Percentiles rank a stretch among this genome's conserved stretches.
These are phyloP conservation scores for Paracyclopina nana DNA, from an alignment of 1,140 invertebrate species.

Conservation along the genomic window DNA sequence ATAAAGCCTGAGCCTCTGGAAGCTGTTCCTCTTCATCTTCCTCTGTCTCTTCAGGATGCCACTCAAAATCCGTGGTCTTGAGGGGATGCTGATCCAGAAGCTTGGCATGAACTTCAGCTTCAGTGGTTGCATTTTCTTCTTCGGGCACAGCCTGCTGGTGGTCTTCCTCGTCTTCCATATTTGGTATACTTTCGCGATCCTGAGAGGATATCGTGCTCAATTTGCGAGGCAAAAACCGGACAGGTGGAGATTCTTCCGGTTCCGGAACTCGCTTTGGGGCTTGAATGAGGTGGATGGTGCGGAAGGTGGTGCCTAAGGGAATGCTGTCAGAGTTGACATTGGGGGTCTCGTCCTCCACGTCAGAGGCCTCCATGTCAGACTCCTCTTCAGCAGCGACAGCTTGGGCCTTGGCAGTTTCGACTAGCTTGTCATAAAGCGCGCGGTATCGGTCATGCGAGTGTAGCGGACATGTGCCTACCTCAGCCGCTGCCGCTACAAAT, in stretches of 20 bases:
- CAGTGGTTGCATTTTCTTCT: too few species aligned
- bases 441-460: background rate
- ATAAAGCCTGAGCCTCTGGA: too few species aligned
- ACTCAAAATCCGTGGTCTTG: too few species aligned
- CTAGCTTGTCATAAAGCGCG: constrained; percentile 1
- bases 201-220: constrained; percentile 18
- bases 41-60: too few species aligned
- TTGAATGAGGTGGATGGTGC: background rate
- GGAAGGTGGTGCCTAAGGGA: background rate
- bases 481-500: background rate
- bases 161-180: too few species aligned
- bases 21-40: too few species aligned
- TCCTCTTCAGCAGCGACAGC: background rate
- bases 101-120: too few species aligned
- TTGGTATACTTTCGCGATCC: too few species aligned
- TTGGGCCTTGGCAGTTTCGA: constrained; percentile 7
- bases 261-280: background rate
- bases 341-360: background rate
- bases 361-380: background rate
- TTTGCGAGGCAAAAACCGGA: constrained; percentile 16
- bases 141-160: too few species aligned
- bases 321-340: constrained; percentile 1
- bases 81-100: too few species aligned
- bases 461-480: background rate
- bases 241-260: background rate